Evolutionary conservation across 2,797 vertebrate genomes (phyloP).

Genomic region (Cheirogaleus major): DNA sequence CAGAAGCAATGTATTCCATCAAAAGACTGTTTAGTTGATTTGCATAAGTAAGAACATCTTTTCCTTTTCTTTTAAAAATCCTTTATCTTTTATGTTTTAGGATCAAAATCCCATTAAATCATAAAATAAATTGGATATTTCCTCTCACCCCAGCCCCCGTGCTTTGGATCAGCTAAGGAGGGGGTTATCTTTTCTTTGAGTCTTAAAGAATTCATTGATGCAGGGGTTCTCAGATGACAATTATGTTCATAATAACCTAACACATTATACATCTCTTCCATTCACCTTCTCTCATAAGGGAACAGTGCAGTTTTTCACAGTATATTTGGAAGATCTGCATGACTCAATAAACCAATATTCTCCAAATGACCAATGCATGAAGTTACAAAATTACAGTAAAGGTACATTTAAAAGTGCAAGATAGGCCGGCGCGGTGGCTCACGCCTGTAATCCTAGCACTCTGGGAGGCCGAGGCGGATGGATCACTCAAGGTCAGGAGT

Average conservation of each 20-base stretch:
- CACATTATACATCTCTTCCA: neutral
- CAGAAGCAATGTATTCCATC: neutral
- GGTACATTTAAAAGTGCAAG: neutral
- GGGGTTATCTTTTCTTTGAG: neutral
- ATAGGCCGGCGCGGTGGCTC: neutral
- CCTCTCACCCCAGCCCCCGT: neutral
- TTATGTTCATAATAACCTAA: neutral
- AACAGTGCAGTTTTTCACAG: neutral
- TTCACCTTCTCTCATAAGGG: neutral
- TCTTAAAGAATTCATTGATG: neutral
- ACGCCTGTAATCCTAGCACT: no score
- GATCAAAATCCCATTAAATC: neutral
- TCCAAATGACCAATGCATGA: neutral
- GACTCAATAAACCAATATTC: neutral
- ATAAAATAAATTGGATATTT: neutral
- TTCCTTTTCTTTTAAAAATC: neutral
- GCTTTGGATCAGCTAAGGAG: neutral
- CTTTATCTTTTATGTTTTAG: neutral
- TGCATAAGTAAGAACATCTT: neutral
- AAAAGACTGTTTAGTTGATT: neutral
- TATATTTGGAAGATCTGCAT: neutral
- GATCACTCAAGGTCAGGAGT: no score
- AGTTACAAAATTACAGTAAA: neutral
- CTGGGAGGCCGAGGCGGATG: no score
- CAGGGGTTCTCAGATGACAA: neutral